Conservation (phyloP, 1,140 invertebrate genomes). For the Orchesella cincta region DNA sequence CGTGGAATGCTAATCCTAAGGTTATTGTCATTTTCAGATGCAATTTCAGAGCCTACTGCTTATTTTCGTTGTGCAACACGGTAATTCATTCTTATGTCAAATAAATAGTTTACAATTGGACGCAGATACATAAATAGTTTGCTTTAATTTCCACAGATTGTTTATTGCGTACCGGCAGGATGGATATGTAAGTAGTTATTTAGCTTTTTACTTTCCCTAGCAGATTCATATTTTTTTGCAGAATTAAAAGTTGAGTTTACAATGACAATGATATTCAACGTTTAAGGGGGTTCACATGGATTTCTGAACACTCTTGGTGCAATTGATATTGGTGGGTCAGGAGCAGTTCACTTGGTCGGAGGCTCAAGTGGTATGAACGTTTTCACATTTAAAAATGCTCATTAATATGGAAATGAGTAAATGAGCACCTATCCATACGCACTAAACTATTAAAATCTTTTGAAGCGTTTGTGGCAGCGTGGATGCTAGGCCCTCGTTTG, state of each 20-base stretch:
- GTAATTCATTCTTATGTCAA: constrained; percentile 61
- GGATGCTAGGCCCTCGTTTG: constrained; percentile 62
- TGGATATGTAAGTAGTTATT: constrained; percentile 62
- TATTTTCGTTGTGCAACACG: constrained; percentile 87
- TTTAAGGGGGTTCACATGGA: constrained; percentile 58
- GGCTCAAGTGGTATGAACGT: constrained; percentile 59
- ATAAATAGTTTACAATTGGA: too few relatives aligned
- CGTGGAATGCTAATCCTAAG: too few relatives aligned
- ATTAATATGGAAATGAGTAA: neutral
- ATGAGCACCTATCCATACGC: neutral
- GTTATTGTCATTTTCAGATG: constrained; percentile 62
- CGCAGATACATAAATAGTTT: too few relatives aligned
- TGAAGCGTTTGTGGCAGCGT: constrained; percentile 60
- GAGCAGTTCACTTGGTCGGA: constrained; percentile 87
- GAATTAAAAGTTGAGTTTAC: constrained; percentile 52
- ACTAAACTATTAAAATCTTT: neutral
- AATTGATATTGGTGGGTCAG: constrained; percentile 73
- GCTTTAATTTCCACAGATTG: constrained; percentile 52
- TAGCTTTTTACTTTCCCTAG: neutral
- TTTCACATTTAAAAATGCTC: constrained; percentile 1
- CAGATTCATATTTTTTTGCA: neutral
- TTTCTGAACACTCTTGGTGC: constrained; percentile 60
- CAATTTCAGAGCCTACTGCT: constrained; percentile 85
- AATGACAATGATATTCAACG: too few relatives aligned
- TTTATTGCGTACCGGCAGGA: constrained; percentile 84